Evolutionary conservation across 2,113 vertebrate species (phyloP).

Genomic region (Ceyx cyanopectus): DNA sequence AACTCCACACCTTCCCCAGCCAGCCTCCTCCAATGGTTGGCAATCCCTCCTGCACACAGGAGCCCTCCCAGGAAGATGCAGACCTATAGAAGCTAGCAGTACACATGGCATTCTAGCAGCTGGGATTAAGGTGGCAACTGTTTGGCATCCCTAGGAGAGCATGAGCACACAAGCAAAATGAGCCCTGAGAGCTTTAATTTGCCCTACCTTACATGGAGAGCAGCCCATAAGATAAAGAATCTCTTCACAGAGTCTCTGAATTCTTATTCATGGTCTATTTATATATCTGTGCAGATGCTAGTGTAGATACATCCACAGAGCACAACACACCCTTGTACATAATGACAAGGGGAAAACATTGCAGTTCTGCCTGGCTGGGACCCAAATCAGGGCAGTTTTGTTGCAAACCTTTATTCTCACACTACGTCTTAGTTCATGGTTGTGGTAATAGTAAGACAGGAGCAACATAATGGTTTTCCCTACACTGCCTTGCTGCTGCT

Average conservation of each 20-base stretch:
- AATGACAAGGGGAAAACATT: background rate
- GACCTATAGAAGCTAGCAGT: rapidly evolving
- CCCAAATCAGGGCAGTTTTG: background rate
- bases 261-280: background rate
- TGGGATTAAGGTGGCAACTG: background rate
- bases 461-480: background rate
- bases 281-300: conserved; percentile 8
- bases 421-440: background rate
- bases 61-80: conserved; percentile 13
- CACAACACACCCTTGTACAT: background rate
- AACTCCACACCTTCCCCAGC: background rate
- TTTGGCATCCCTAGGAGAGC: background rate
- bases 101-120: rapidly evolving
- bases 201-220: background rate
- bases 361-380: background rate
- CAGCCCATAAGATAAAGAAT: conserved; percentile 55
- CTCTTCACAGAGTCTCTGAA: conserved; percentile 11
- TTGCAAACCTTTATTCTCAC: background rate
- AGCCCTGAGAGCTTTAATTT: background rate
- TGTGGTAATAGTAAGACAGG: background rate
- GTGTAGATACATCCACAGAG: background rate
- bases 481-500: background rate
- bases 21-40: background rate
- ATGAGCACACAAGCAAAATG: conserved; percentile 11
- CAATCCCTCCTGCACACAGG: rapidly evolving